These are phyloP conservation scores for Alectoris magna DNA, from an alignment of 2,797 vertebrate species.

Conservation along the genomic window DNA sequence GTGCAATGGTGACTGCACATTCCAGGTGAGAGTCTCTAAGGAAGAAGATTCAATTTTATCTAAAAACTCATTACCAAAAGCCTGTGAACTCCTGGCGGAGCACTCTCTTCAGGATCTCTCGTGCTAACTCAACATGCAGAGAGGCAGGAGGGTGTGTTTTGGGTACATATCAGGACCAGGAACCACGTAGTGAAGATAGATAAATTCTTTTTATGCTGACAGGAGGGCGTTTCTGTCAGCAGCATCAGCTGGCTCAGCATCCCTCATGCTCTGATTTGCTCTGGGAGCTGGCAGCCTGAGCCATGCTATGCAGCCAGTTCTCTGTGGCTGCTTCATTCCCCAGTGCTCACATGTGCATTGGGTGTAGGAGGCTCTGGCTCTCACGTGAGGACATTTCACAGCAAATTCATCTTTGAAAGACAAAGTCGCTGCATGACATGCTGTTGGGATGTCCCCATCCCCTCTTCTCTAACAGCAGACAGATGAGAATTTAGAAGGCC, in stretches of 20 bases:
- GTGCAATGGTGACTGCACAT: not conserved
- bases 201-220: constrained; percentile 31
- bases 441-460: not conserved
- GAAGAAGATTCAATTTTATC: not conserved
- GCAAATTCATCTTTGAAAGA: constrained; percentile 14
- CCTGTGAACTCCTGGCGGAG: not conserved
- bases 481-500: not conserved
- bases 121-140: not conserved
- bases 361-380: constrained; percentile 37
- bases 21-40: not conserved
- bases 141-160: not conserved
- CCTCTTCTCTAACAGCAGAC: not conserved
- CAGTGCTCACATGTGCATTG: not conserved
- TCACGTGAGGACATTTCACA: not conserved
- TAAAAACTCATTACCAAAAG: not conserved
- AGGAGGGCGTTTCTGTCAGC: constrained; percentile 36
- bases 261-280: not conserved
- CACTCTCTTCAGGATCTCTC: not conserved
- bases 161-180: not conserved
- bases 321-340: constrained; percentile 16
- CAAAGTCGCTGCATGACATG: rapidly evolving
- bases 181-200: constrained; percentile 15
- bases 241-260: constrained; percentile 52
- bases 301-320: constrained; percentile 27
- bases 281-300: constrained; percentile 35